These are phyloP conservation scores for Erebia aethiops DNA, from an alignment of 2,888 invertebrate genomes.

Conservation along the genomic window DNA sequence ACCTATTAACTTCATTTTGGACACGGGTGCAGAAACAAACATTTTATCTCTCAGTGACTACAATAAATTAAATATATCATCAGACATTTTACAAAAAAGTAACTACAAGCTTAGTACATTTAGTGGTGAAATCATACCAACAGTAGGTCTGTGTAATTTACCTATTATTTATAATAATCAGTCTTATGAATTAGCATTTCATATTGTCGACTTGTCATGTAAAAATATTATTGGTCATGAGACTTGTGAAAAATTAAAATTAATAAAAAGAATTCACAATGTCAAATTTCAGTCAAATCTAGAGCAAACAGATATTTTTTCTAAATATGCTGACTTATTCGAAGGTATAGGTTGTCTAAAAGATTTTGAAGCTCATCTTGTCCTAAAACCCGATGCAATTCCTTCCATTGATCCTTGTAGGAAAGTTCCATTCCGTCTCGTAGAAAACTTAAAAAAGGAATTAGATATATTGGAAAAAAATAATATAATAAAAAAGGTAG, in stretches of 20 bases:
- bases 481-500: no score
- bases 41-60: no score
- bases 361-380: background rate
- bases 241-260: background rate
- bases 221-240: background rate
- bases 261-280: background rate
- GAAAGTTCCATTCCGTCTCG: background rate
- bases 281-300: background rate
- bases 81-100: no score
- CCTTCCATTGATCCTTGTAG: slow-evolving; percentile 3
- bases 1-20: no score
- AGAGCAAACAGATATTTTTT: background rate
- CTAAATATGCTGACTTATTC: background rate
- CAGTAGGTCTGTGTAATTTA: background rate
- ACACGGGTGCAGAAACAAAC: no score
- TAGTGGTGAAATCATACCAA: background rate
- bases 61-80: no score
- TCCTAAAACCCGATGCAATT: background rate
- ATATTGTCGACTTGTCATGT: background rate
- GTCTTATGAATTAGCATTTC: background rate
- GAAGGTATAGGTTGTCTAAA: background rate
- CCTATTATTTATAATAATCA: background rate
- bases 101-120: no score
- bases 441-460: no score
- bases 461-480: no score